Conservation (phyloP, 1,140 invertebrate species). For the Campoletis sonorensis region DNA sequence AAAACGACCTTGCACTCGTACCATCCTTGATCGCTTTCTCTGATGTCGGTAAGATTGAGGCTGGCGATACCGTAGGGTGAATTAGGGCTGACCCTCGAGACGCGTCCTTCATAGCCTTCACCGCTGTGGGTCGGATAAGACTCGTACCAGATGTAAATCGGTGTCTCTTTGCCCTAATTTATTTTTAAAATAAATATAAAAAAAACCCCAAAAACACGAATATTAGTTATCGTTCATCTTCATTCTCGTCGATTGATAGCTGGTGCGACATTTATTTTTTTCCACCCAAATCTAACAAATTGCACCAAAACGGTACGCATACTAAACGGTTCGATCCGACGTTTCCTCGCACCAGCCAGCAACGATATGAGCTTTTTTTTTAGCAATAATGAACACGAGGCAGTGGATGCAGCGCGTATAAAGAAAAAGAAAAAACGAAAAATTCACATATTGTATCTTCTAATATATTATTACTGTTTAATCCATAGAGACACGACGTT, state of each 20-base stretch:
- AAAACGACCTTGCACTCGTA: conserved; percentile 98
- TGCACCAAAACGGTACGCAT: too few species aligned
- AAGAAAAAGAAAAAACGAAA: too few species aligned
- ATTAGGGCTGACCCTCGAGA: conserved; percentile 90
- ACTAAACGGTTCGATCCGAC: background rate
- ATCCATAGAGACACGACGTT: conserved; percentile 15
- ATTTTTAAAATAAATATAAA: background rate
- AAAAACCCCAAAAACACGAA: conserved; percentile 69
- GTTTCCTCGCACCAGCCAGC: conserved; percentile 23
- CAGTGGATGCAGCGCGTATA: conserved; percentile 60
- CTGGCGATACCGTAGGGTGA: conserved; percentile 93
- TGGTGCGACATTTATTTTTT: conserved; percentile 15
- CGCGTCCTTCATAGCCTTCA: conserved; percentile 93
- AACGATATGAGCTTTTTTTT: background rate
- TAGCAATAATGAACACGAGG: conserved; percentile 50
- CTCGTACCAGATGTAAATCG: conserved; percentile 98
- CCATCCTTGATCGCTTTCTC: conserved; percentile 96
- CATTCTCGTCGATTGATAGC: conserved; percentile 44
- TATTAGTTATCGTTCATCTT: conserved; percentile 72
- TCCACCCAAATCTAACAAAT: background rate
- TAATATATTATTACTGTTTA: background rate
- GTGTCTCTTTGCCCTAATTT: conserved; percentile 90
- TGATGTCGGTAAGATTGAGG: conserved; percentile 95
- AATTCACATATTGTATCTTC: background rate
- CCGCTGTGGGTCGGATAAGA: conserved; percentile 96